These are phyloP conservation scores for Podilymbus podiceps DNA, from an alignment of 2,113 vertebrate species.

Conservation along the genomic window DNA sequence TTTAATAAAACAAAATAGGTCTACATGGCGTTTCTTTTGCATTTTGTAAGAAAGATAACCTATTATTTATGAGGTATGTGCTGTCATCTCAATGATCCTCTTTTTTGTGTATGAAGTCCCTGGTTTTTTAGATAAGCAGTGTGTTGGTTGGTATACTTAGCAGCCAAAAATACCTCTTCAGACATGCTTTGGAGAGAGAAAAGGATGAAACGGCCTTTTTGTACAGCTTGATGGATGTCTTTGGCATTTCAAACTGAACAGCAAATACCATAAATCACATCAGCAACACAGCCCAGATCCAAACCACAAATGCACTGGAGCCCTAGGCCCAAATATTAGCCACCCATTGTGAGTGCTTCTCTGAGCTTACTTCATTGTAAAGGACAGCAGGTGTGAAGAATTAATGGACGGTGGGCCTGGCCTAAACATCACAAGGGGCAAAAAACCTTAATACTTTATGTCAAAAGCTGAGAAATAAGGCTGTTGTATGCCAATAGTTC, in stretches of 20 bases:
- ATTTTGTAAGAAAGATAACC: neutral
- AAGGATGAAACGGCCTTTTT: neutral
- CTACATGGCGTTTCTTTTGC: neutral
- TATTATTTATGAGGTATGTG: neutral
- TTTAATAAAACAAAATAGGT: neutral
- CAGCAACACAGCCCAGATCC: neutral
- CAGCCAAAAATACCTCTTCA: neutral
- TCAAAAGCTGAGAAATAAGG: neutral
- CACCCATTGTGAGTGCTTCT: neutral
- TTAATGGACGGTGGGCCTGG: neutral
- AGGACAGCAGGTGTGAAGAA: neutral
- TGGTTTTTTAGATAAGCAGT: neutral
- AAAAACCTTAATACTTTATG: neutral
- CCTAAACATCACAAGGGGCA: neutral
- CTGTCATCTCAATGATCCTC: neutral
- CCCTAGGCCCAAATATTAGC: neutral
- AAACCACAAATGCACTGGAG: neutral
- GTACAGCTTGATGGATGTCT: neutral
- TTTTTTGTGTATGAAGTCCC: neutral
- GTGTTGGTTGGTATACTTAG: neutral
- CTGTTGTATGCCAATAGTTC: neutral
- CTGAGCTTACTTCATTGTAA: neutral
- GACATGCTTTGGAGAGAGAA: neutral
- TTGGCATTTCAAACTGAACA: neutral
- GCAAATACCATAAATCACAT: slow-evolving; percentile 12